These are phyloP conservation scores for Laspeyria flexula DNA, from an alignment of 2,888 invertebrate species.

Conservation along the genomic window DNA sequence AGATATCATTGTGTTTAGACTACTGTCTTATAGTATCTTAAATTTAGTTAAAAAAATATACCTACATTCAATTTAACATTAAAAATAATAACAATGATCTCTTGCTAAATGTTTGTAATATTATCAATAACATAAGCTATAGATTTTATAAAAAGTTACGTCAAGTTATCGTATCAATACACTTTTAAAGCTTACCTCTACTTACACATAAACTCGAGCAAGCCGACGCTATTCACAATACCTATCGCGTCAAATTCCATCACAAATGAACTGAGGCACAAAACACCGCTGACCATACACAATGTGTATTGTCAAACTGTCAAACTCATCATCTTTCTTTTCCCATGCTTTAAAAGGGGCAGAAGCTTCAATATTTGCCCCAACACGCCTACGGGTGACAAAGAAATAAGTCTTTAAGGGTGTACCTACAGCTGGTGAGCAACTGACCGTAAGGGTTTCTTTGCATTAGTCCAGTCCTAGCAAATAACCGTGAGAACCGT, in stretches of 20 bases:
- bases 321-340: conserved; percentile 76
- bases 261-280: conserved; percentile 58
- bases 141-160: too few relatives aligned
- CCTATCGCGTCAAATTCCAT: conserved; percentile 27
- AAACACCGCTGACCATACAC: conserved; percentile 68
- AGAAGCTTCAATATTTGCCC: conserved; percentile 79
- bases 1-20: too few relatives aligned
- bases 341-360: conserved; percentile 69
- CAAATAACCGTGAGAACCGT: conserved; percentile 79
- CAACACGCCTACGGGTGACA: conserved; percentile 72
- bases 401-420: conserved; percentile 75
- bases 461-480: conserved; percentile 70
- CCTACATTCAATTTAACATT: too few relatives aligned
- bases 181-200: too few relatives aligned
- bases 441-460: conserved; percentile 81
- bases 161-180: too few relatives aligned
- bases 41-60: too few relatives aligned
- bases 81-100: too few relatives aligned
- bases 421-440: conserved; percentile 74
- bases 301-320: conserved; percentile 69
- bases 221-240: not conserved
- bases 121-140: too few relatives aligned
- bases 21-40: too few relatives aligned
- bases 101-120: too few relatives aligned
- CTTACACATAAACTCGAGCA: not conserved